phyloP scores from a whole-genome alignment of 2,797 vertebrate species.

The Siniperca obscura region DNA sequence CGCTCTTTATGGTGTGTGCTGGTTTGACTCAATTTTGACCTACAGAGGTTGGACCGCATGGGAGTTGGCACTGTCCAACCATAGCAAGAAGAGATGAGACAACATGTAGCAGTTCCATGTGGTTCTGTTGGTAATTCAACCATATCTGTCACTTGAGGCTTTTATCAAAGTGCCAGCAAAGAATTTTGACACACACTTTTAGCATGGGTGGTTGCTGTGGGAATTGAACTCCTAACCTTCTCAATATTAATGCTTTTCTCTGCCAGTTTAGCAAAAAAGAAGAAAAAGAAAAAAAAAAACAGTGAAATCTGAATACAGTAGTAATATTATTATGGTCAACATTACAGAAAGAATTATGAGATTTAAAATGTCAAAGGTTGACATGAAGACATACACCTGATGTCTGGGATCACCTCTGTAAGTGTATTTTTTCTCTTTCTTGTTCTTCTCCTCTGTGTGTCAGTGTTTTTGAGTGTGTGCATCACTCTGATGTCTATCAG shows the following conservation, averaged over 20 bases:
- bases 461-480: slow-evolving; percentile 5
- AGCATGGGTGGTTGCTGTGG: slow-evolving; percentile 2
- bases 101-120: neutral
- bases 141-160: neutral
- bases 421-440: neutral
- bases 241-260: slow-evolving; percentile 11
- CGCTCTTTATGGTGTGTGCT: neutral
- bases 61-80: neutral
- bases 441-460: neutral
- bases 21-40: slow-evolving; percentile 4
- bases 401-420: neutral
- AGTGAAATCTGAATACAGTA: neutral
- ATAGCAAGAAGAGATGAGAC: slow-evolving; percentile 2
- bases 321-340: neutral
- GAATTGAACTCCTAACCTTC: slow-evolving; percentile 24
- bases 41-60: neutral
- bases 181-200: slow-evolving; percentile 10
- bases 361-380: slow-evolving; percentile 2
- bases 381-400: neutral
- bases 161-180: slow-evolving; percentile 24
- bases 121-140: neutral
- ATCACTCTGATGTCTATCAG: slow-evolving; percentile 38
- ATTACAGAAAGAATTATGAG: neutral
- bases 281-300: neutral
- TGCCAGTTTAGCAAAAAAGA: neutral